phyloP scores from a whole-genome alignment of 2,888 invertebrate species.

The Epinotia ramella region DNA sequence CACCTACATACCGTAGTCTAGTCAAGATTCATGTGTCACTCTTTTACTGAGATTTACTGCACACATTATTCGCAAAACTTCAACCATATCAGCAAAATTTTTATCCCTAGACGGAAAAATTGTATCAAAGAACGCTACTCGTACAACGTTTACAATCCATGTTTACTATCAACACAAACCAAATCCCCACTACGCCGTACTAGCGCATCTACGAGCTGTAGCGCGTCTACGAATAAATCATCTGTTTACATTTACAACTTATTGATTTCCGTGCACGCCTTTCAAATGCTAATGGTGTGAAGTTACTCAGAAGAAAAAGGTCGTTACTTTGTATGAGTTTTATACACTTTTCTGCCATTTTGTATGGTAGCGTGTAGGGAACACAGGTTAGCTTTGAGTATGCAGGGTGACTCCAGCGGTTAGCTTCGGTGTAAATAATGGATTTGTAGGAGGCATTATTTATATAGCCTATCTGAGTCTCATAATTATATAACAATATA shows the following conservation, averaged over 20 bases:
- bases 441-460: constrained; percentile 10
- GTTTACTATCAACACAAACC: background rate
- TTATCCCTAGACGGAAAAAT: too few relatives aligned
- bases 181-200: background rate
- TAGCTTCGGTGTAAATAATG: background rate
- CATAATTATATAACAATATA: too few relatives aligned
- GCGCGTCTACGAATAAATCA: constrained; percentile 33
- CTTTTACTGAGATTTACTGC: too few relatives aligned
- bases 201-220: constrained; percentile 28
- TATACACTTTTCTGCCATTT: background rate
- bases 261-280: constrained; percentile 36
- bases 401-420: background rate
- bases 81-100: too few relatives aligned
- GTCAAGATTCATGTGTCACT: too few relatives aligned
- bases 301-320: background rate
- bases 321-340: background rate
- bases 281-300: constrained; percentile 35
- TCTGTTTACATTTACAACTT: constrained; percentile 35
- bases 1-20: too few relatives aligned
- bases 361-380: background rate
- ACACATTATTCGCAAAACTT: too few relatives aligned
- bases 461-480: constrained; percentile 8
- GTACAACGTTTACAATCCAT: background rate
- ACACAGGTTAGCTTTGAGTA: constrained; percentile 2
- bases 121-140: background rate